Conservation (phyloP, 2,113 vertebrate species). For the Thryonomys swinderianus region DNA sequence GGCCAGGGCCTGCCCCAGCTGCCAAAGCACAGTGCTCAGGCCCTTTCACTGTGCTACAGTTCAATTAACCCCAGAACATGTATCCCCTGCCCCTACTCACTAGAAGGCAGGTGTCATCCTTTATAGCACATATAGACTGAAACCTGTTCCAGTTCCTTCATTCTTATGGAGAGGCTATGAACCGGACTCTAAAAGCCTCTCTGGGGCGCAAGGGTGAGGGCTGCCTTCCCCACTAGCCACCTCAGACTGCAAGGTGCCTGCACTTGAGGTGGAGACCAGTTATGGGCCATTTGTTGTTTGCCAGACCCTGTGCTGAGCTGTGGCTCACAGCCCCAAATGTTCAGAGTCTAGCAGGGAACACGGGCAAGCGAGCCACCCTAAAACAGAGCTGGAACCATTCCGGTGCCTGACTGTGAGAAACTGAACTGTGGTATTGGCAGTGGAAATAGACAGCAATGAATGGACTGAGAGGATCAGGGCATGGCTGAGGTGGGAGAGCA, state of each 20-base stretch:
- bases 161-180: no score
- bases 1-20: not conserved
- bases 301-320: not conserved
- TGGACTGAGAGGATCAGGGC: not conserved
- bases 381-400: no score
- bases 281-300: not conserved
- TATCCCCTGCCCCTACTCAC: not conserved
- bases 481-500: not conserved
- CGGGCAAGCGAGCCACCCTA: not conserved
- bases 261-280: not conserved
- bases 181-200: no score
- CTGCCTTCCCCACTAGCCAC: no score
- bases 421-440: not conserved
- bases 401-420: fast-evolving
- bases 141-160: not conserved
- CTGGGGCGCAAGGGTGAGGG: no score
- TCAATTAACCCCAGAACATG: not conserved
- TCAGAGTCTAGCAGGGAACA: not conserved
- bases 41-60: not conserved
- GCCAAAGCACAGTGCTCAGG: fast-evolving
- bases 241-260: not conserved
- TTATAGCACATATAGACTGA: not conserved
- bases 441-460: not conserved
- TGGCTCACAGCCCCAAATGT: not conserved
- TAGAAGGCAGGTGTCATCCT: not conserved